Percentiles rank a stretch among this genome's conserved stretches.
phyloP scores from a whole-genome alignment of 2,113 vertebrate genomes.

The Cynoglossus semilaevis region DNA sequence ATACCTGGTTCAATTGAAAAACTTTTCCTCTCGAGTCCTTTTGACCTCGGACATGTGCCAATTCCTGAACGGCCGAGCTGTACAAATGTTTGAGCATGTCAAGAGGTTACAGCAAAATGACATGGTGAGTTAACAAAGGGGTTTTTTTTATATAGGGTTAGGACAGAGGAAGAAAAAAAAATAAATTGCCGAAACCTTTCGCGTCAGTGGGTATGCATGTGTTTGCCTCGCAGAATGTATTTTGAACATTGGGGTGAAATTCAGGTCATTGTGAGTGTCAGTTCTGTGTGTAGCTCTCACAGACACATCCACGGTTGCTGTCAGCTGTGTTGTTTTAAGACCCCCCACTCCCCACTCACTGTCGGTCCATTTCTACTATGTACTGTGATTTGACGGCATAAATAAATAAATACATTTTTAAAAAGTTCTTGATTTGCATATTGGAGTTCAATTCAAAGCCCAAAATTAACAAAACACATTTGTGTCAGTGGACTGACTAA shows the following conservation, averaged over 20 bases:
- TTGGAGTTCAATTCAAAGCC: too few species aligned
- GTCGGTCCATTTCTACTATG: constrained; percentile 35
- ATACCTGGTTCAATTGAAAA: constrained; percentile 4
- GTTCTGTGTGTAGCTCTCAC: constrained; percentile 12
- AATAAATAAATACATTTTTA: too few species aligned
- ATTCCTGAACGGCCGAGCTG: background rate
- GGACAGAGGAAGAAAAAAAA: background rate
- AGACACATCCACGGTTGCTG: background rate
- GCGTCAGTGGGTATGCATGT: constrained; percentile 28
- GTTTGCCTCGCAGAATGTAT: constrained; percentile 40
- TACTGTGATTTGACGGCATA: too few species aligned
- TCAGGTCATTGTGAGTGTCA: constrained; percentile 48
- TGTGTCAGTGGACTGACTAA: too few species aligned
- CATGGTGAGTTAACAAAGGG: background rate
- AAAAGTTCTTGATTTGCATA: too few species aligned
- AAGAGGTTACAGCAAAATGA: constrained; percentile 20
- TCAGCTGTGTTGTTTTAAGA: constrained; percentile 42
- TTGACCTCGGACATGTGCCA: constrained; percentile 32
- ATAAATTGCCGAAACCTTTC: constrained; percentile 31
- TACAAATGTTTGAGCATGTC: background rate
- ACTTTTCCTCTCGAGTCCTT: constrained; percentile 46
- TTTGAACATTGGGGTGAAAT: constrained; percentile 52
- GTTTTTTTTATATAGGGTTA: constrained; percentile 16
- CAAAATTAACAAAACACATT: too few species aligned
- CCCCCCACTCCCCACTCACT: constrained; percentile 22